Percentiles rank a stretch among this genome's conserved stretches.
These are phyloP conservation scores for Tyto alba DNA, from an alignment of 2,113 vertebrate species.

Conservation along the genomic window DNA sequence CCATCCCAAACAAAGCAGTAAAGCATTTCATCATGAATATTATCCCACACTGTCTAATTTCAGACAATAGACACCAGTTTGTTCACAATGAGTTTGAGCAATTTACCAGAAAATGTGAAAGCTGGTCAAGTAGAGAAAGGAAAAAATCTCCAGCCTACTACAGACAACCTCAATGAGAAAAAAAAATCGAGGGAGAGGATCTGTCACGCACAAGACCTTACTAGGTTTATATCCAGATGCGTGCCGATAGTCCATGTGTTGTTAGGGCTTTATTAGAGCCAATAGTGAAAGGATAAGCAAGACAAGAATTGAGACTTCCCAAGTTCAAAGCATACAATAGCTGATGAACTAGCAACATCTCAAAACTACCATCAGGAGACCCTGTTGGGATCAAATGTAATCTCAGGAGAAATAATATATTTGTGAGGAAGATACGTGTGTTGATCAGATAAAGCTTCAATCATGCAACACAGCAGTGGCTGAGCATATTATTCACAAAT, in stretches of 20 bases:
- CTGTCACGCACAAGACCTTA: neutral
- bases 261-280: neutral
- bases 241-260: neutral
- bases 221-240: neutral
- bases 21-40: slow-evolving; percentile 49
- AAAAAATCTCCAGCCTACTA: slow-evolving; percentile 27
- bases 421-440: neutral
- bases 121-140: slow-evolving; percentile 49
- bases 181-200: neutral
- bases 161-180: slow-evolving; percentile 16
- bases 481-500: neutral
- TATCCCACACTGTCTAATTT: slow-evolving; percentile 54
- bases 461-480: slow-evolving; percentile 15
- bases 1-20: slow-evolving; percentile 60
- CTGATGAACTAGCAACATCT: neutral
- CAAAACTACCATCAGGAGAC: neutral
- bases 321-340: neutral
- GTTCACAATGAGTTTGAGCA: slow-evolving; percentile 31
- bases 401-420: slow-evolving; percentile 5
- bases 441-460: slow-evolving; percentile 47
- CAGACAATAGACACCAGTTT: slow-evolving; percentile 50
- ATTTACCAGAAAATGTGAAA: slow-evolving; percentile 59
- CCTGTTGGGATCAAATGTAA: slow-evolving; percentile 21
- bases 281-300: neutral
- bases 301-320: neutral